Evolutionary conservation across 2,888 invertebrate species (phyloP).

Genomic region (Epinotia bilunana): DNA sequence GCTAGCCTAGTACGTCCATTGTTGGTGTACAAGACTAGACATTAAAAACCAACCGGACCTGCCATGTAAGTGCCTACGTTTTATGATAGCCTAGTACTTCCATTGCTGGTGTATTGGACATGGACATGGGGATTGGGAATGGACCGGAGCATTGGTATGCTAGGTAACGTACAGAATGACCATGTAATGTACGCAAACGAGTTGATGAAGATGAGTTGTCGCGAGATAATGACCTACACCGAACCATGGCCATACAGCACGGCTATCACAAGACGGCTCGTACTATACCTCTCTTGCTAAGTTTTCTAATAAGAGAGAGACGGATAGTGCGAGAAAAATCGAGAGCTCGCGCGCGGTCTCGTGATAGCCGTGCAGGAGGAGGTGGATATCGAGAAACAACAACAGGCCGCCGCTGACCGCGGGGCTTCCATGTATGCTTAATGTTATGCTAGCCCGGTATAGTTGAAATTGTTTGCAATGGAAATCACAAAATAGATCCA

Average conservation of each 20-base stretch:
- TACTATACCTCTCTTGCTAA: too few species aligned
- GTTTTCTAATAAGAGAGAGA: too few species aligned
- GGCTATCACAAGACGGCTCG: too few species aligned
- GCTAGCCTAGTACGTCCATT: neutral
- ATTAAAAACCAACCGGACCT: slow-evolving; percentile 44
- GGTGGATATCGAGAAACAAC: slow-evolving; percentile 60
- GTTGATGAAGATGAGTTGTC: slow-evolving; percentile 74
- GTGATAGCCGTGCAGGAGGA: slow-evolving; percentile 64
- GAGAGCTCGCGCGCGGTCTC: too few species aligned
- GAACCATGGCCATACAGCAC: slow-evolving; percentile 60
- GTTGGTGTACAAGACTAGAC: too few species aligned
- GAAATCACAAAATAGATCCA: too few species aligned
- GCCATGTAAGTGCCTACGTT: slow-evolving; percentile 59
- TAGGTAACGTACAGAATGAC: too few species aligned
- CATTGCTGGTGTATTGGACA: neutral
- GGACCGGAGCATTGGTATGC: too few species aligned
- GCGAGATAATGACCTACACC: slow-evolving; percentile 82
- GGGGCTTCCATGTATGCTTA: slow-evolving; percentile 62
- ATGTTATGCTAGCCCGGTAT: too few species aligned
- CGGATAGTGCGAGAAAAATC: too few species aligned
- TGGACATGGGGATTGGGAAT: too few species aligned
- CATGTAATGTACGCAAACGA: slow-evolving; percentile 47
- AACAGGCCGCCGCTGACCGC: slow-evolving; percentile 57
- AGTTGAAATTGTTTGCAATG: too few species aligned
- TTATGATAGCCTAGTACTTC: slow-evolving; percentile 9